Evolutionary conservation across 2,797 vertebrate species (phyloP).

Genomic region (Myripristis murdjan): DNA sequence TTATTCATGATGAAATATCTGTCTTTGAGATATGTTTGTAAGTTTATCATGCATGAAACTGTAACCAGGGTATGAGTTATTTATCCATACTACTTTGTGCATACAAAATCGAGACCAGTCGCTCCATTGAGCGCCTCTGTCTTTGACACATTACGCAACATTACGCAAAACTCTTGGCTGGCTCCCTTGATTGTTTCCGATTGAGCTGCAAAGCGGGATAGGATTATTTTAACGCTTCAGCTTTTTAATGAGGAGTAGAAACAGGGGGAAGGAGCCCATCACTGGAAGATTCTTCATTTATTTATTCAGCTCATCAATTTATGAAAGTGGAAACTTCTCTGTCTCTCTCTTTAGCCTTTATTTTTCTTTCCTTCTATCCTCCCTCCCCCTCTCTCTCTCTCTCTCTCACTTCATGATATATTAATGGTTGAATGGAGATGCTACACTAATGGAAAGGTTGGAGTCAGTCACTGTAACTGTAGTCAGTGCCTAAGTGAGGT

Average conservation of each 20-base stretch:
- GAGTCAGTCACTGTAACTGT: background rate
- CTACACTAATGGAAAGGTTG: background rate
- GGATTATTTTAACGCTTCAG: background rate
- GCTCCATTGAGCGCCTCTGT: too few species aligned
- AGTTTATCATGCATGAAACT: background rate
- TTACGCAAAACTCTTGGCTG: too few species aligned
- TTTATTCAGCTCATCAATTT: constrained; percentile 2
- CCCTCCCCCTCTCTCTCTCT: background rate
- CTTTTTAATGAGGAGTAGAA: background rate
- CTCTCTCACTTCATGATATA: background rate
- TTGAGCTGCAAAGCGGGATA: too few species aligned
- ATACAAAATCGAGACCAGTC: background rate
- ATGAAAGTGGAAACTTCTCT: background rate
- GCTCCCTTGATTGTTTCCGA: too few species aligned
- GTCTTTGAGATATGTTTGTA: background rate
- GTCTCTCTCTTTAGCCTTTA: background rate
- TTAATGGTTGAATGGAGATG: constrained; percentile 3
- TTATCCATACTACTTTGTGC: background rate
- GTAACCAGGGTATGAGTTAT: background rate
- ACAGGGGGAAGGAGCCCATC: background rate
- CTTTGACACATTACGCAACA: too few species aligned
- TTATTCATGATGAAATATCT: too few species aligned
- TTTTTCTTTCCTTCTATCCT: background rate
- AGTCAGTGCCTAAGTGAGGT: too few species aligned
- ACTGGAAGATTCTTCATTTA: background rate